Base-by-base conservation (phyloP, 2,113 vertebrate genomes). In the Misgurnus mizolepis region DNA sequence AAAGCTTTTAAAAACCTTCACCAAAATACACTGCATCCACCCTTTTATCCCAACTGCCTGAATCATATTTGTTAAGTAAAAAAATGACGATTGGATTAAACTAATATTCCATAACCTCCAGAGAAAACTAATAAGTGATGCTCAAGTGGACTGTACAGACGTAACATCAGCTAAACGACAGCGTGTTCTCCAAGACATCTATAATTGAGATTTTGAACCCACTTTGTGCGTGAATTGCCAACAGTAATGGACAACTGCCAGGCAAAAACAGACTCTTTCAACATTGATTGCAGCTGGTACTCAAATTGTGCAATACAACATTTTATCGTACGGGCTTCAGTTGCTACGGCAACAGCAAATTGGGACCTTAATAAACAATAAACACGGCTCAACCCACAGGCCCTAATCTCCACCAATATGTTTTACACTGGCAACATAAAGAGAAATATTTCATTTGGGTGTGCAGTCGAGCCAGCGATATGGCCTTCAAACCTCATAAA, bases 281-380 rank as follows among this genome's bases (percentile, higher is more conserved):
- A 47, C 73, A 64, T 34, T 75, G 73, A 65, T 80, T 80, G 72
- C 39, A 80, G 50, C 62, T 67, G 71, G 53, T 80, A 18, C 43
- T 64, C 39, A 53, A 61, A 71, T 64, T 67, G 56, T 56, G n/a
- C 41, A 27, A 66, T 43, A 34, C 40, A 43, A 47, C n/a, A n/a
- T 6, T 58, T 74, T 49, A 65, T 73, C 17, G 56, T 60, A 71
- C 47, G 67, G 40, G 34, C 45, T 65, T 80, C 53, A 18, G 79
- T 74, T 80, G 69, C 79, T 74, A 80, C 1, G 41, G 61, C 70
- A 80, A 80, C 79, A 74, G 39, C 62, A 65, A 58, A 55, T 40
- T 67, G 79, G 70, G 61, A 67, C 71, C 27, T 49, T 64, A 79
- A 74, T 80, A 80, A 74, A 74, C 69, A 79, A 74, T 62, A 80